Evolutionary conservation across 2,797 vertebrate genomes (phyloP).

Genomic region (Sebastes taczanowskii): DNA sequence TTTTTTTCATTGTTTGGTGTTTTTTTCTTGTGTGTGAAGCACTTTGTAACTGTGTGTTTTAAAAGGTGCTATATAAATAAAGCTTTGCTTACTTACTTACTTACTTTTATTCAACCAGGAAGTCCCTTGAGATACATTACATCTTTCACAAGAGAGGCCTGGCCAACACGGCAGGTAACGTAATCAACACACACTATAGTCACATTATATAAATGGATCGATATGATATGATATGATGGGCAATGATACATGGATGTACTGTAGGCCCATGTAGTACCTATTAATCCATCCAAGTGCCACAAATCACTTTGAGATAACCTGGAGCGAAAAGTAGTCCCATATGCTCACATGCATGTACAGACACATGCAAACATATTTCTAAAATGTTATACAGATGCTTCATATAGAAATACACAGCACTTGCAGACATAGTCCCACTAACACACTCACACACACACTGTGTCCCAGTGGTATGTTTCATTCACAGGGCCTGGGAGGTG

Average conservation of each 20-base stretch:
- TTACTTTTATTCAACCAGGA: background rate
- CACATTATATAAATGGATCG: background rate
- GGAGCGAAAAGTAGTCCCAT: background rate
- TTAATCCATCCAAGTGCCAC: slow-evolving; percentile 4
- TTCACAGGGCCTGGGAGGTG: background rate
- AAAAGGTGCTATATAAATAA: no score
- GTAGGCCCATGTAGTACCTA: background rate
- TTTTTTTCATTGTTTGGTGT: no score
- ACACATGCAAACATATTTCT: slow-evolving; percentile 18
- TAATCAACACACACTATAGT: background rate
- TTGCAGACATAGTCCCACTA: background rate
- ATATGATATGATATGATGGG: background rate
- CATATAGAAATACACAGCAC: background rate
- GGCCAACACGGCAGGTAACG: background rate
- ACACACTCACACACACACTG: background rate
- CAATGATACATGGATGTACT: no score
- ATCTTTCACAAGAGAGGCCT: background rate
- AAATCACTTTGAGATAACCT: slow-evolving; percentile 2
- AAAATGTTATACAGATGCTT: slow-evolving; percentile 19
- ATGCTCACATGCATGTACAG: slow-evolving; percentile 9
- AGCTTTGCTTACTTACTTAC: no score
- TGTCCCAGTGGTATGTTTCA: slow-evolving; percentile 3
- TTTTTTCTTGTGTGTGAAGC: no score
- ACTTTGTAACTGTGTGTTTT: no score
- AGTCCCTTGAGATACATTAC: background rate